phyloP scores from a whole-genome alignment of 2,888 invertebrate species.

The Epinotia bilunana region DNA sequence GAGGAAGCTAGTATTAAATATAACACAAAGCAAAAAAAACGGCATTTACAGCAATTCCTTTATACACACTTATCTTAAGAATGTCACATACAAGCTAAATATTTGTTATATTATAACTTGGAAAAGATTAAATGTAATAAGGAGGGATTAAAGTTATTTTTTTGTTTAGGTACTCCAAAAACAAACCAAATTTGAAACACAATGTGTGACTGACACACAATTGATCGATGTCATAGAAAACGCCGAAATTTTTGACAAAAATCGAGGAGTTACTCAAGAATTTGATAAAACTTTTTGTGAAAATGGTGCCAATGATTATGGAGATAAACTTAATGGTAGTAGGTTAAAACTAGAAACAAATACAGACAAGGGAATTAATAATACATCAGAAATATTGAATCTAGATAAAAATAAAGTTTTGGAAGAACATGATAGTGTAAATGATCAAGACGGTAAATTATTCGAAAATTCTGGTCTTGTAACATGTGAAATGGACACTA shows the following conservation, averaged over 20 bases:
- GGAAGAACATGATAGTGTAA: not conserved
- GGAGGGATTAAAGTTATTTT: not conserved
- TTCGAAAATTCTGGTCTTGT: constrained; percentile 7
- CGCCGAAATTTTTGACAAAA: constrained; percentile 61
- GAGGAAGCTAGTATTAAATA: too few relatives aligned
- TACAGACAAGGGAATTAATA: not conserved
- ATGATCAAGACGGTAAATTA: constrained; percentile 12
- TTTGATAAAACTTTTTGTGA: constrained; percentile 61
- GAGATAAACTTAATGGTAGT: constrained; percentile 17
- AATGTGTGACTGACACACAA: constrained; percentile 72
- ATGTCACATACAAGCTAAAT: too few relatives aligned
- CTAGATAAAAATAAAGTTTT: not conserved
- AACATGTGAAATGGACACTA: constrained; percentile 38
- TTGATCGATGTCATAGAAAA: constrained; percentile 67
- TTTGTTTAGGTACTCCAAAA: constrained; percentile 53
- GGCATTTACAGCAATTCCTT: too few relatives aligned
- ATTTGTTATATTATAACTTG: too few relatives aligned
- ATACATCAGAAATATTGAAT: not conserved
- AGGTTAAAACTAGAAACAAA: not conserved
- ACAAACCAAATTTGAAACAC: constrained; percentile 65
- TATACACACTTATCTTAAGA: too few relatives aligned
- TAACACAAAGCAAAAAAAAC: too few relatives aligned
- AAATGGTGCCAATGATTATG: constrained; percentile 27
- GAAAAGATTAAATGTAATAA: too few relatives aligned
- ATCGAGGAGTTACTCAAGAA: constrained; percentile 65